Conservation (phyloP, 2,113 vertebrate species). For the Actinemys pallida region DNA sequence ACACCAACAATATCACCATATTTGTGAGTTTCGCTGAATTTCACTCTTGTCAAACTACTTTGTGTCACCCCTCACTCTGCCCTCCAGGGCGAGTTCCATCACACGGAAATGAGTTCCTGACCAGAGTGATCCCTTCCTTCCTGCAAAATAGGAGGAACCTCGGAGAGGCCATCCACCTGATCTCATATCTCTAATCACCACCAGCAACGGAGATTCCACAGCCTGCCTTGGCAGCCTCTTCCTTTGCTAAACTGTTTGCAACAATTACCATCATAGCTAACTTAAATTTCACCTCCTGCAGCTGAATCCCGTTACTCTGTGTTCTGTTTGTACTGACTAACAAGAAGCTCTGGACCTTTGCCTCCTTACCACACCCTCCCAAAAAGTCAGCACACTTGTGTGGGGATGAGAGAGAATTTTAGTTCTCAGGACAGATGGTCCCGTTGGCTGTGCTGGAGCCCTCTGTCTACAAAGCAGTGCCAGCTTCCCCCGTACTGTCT, state of each 20-base stretch:
- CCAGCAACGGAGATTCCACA: accelerated
- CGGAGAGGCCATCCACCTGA: not conserved
- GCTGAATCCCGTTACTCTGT: not conserved
- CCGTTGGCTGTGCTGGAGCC: not conserved
- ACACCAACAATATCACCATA: not conserved
- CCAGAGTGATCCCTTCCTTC: not conserved
- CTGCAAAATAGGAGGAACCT: not conserved
- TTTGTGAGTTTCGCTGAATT: not conserved
- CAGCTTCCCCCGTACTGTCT: not conserved
- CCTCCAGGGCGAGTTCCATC: not conserved
- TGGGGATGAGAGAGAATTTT: not conserved
- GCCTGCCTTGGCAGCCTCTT: not conserved
- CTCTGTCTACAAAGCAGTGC: not conserved
- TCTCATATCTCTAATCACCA: not conserved
- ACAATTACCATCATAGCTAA: not conserved
- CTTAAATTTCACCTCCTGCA: not conserved
- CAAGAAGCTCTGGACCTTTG: not conserved
- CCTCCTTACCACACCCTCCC: not conserved
- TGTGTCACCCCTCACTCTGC: no score
- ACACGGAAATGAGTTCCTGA: not conserved
- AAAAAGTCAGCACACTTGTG: accelerated
- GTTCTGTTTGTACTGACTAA: not conserved
- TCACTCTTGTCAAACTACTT: no score
- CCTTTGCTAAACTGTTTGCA: not conserved
- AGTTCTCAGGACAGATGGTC: not conserved